phyloP scores from a whole-genome alignment of 92 coral and sea anemone genomes.

The Desmophyllum pertusum region DNA sequence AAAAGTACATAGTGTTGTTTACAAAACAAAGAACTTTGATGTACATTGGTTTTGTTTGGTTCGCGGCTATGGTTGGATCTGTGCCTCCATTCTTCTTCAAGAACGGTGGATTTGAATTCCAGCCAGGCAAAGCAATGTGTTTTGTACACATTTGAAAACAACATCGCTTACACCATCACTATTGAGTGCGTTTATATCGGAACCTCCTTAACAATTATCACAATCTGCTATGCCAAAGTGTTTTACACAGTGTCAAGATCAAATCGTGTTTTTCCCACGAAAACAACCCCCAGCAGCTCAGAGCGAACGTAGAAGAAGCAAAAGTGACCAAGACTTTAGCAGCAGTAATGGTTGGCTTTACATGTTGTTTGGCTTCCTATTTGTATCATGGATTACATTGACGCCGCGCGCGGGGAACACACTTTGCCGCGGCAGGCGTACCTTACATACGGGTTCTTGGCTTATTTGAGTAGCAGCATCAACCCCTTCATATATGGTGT shows the following conservation, averaged over 20 bases:
- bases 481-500: slow-evolving; percentile 81
- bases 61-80: slow-evolving; percentile 13
- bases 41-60: slow-evolving; percentile 10
- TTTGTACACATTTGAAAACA: slow-evolving; percentile 34
- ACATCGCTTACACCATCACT: slow-evolving; percentile 29
- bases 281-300: slow-evolving; percentile 32
- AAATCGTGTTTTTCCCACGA: slow-evolving; percentile 32
- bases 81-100: slow-evolving; percentile 29
- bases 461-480: slow-evolving; percentile 57
- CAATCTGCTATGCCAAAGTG: slow-evolving; percentile 45
- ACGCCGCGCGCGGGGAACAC: slow-evolving; percentile 53
- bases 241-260: slow-evolving; percentile 37
- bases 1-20: not conserved
- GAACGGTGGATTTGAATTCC: slow-evolving; percentile 25
- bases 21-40: not conserved
- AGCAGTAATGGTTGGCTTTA: slow-evolving; percentile 67
- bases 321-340: slow-evolving; percentile 76
- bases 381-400: slow-evolving; percentile 57
- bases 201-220: slow-evolving; percentile 32
- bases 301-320: slow-evolving; percentile 67
- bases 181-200: slow-evolving; percentile 19
- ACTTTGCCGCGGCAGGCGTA: slow-evolving; percentile 60
- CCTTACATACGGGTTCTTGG: slow-evolving; percentile 63
- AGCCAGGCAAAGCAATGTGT: slow-evolving; percentile 54
- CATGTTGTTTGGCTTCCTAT: slow-evolving; percentile 78